Conservation (phyloP, 2,113 vertebrate genomes). For the Gobiocypris rarus region DNA sequence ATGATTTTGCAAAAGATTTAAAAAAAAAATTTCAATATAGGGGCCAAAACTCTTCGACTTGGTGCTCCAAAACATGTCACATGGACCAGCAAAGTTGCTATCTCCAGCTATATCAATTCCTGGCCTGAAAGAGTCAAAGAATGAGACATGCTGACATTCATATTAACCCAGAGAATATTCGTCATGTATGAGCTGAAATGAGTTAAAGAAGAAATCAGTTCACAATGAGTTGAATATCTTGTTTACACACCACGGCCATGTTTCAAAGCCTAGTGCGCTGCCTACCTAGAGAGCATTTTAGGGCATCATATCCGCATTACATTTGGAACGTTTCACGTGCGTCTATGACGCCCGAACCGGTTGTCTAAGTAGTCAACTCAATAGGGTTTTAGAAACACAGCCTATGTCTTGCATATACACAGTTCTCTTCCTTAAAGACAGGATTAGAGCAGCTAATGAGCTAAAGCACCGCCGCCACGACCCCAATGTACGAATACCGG, state of each 20-base stretch:
- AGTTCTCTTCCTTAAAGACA: constrained; percentile 31
- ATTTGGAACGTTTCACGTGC: not conserved
- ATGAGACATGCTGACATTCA: not conserved
- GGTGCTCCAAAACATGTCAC: not conserved
- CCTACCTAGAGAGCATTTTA: not conserved
- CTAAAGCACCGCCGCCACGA: constrained; percentile 1
- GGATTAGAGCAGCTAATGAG: constrained; percentile 30
- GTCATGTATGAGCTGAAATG: not conserved
- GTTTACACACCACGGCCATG: not conserved
- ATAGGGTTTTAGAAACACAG: not conserved
- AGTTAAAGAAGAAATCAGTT: not conserved
- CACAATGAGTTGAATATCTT: not conserved
- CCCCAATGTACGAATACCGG: not conserved
- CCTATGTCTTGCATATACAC: constrained; percentile 2
- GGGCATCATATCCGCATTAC: not conserved
- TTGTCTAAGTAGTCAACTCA: not conserved
- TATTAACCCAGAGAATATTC: not conserved
- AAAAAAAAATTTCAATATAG: not conserved
- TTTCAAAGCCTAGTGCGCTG: not conserved
- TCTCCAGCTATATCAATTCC: not conserved
- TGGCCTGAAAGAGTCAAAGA: not conserved
- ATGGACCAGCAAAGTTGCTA: not conserved
- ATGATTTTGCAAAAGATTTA: too few relatives aligned
- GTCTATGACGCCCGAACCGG: not conserved
- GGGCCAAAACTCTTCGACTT: not conserved